Conservation (phyloP, 2,888 invertebrate species). For the Anarsia innoxiella region DNA sequence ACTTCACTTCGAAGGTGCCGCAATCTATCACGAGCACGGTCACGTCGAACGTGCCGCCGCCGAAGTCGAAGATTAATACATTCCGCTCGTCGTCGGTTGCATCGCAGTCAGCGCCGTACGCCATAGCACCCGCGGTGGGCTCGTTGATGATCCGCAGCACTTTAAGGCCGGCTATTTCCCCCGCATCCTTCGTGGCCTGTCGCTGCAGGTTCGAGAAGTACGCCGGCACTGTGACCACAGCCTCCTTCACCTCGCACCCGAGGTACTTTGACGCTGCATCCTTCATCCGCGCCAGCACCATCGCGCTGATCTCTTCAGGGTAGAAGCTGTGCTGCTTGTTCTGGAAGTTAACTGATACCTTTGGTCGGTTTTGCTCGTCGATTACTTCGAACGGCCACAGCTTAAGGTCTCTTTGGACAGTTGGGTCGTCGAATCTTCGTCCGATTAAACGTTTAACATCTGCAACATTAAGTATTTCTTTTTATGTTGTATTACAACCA, state of each 20-base stretch:
- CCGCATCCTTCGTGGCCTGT: constrained; percentile 84
- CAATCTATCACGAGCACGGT: constrained; percentile 85
- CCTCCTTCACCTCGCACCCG: constrained; percentile 76
- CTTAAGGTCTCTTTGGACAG: not conserved
- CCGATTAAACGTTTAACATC: constrained; percentile 5
- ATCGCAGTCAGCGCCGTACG: constrained; percentile 79
- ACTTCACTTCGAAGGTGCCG: constrained; percentile 78
- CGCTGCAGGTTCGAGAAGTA: constrained; percentile 80
- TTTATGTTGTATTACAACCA: not conserved
- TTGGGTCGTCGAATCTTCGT: constrained; percentile 1
- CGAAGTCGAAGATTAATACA: constrained; percentile 73
- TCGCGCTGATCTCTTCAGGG: constrained; percentile 6
- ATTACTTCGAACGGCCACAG: constrained; percentile 4
- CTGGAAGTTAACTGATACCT: too few species aligned
- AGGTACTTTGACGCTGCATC: constrained; percentile 55
- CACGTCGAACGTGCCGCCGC: constrained; percentile 82
- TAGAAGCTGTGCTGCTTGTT: too few species aligned
- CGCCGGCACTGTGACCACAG: constrained; percentile 84
- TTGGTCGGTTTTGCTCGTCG: too few species aligned
- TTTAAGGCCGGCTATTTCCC: constrained; percentile 79
- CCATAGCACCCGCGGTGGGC: constrained; percentile 80
- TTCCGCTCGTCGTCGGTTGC: constrained; percentile 73
- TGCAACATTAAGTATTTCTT: not conserved
- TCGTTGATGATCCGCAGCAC: constrained; percentile 85
- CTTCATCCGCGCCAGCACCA: constrained; percentile 3